Evolutionary conservation across 2,888 invertebrate genomes (phyloP), one percentile per base, ranked within the genome.

Genomic region (Acrocyrtus sp.): DNA sequence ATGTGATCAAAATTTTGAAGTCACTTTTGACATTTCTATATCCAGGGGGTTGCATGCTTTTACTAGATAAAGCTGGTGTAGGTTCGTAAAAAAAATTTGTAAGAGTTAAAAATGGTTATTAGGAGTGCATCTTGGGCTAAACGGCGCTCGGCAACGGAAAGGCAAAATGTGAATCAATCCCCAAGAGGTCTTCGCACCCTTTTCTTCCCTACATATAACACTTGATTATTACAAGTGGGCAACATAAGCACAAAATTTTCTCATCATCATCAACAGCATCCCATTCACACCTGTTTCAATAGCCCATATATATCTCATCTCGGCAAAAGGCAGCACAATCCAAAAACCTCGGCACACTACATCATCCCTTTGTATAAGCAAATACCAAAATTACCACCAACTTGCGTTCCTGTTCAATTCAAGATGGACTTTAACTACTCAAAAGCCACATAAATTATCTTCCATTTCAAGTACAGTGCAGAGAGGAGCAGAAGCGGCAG

Each of bases 391-490:
- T 68, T 68, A 68, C 68, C 68, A 68, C 68, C 68, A 61, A 58
- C 68, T 54, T 53, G 54, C 54, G 29, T 54, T 60, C 48, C 41
- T 66, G 34, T 50, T 58, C 53, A 61, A 47, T 54, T 19, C 61
- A 54, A 43, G 60, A 54, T 68, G 54, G 68, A 68, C 68, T 68
- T 65, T 29, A 66, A 60, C 66, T 48, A 24, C 66, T 74, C 74
- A 74, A 74, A 74, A 50, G 62, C 27, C 47, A 63, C 67, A 74
- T 74, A 74, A 74, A 74, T 74, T 74, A 74, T 69, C 41, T 61
- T 60, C 60, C 61, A 57, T 48, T 50, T 29, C n/a, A 15, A 8
- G 24, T 22, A 56, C 47, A 57, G n/a, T 27, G 24, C 34, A 56
- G 15, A 51, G 50, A 51, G 17, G 22, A 26, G 3, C 39, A 50